phyloP scores from a whole-genome alignment of 2,888 invertebrate genomes.

The Andrena haemorrhoa region DNA sequence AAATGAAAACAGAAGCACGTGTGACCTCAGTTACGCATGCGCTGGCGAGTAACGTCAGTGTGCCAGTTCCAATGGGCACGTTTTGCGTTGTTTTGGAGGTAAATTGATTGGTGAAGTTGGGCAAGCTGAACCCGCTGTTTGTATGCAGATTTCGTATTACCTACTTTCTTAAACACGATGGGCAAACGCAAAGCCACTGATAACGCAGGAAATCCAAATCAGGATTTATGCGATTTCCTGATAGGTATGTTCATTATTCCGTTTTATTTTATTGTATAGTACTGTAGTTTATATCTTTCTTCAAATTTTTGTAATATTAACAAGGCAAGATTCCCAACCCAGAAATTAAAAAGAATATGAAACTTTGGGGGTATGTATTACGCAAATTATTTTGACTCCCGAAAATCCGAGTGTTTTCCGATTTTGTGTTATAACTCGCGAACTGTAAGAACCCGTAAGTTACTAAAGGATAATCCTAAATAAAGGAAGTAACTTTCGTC shows the following conservation, averaged over 20 bases:
- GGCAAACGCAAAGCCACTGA: conserved; percentile 88
- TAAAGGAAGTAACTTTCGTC: too few species aligned
- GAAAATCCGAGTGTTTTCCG: too few species aligned
- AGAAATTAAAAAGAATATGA: too few species aligned
- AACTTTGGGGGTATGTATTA: too few species aligned
- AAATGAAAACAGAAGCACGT: neutral
- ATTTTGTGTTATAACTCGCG: too few species aligned
- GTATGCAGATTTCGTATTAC: neutral
- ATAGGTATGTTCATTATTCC: conserved; percentile 81
- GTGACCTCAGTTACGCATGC: too few species aligned
- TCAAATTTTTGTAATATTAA: neutral
- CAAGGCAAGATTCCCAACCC: too few species aligned
- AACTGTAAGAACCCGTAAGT: too few species aligned
- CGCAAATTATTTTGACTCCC: too few species aligned
- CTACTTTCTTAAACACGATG: conserved; percentile 82
- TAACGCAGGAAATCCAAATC: conserved; percentile 86
- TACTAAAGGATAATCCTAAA: too few species aligned
- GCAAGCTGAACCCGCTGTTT: neutral
- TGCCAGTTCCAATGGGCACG: neutral
- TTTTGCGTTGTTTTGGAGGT: neutral
- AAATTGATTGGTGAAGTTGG: conserved; percentile 14
- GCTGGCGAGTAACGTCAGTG: neutral
- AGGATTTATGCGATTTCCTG: conserved; percentile 88
- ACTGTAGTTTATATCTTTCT: neutral
- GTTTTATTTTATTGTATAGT: neutral